Conservation (phyloP, 1,140 invertebrate genomes). For the Schlechtendalia chinensis region DNA sequence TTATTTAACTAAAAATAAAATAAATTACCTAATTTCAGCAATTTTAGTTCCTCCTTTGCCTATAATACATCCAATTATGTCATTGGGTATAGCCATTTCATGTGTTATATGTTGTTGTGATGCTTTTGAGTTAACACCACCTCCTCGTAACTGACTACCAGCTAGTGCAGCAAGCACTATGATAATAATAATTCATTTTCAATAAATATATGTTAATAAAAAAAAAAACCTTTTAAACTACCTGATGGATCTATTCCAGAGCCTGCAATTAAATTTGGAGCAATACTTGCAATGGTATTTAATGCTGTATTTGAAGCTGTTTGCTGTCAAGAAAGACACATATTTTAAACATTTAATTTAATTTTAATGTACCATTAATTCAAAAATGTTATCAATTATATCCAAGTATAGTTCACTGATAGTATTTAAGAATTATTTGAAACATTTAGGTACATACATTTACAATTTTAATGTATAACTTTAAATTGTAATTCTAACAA, state of each 20-base stretch:
- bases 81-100: slow-evolving; percentile 67
- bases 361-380: no score
- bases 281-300: slow-evolving; percentile 43
- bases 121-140: slow-evolving; percentile 36
- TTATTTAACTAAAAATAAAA: background rate
- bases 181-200: background rate
- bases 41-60: slow-evolving; percentile 71
- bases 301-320: slow-evolving; percentile 19
- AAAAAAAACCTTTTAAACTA: background rate
- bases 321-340: slow-evolving; percentile 15
- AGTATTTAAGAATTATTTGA: no score
- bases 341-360: no score
- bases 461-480: background rate
- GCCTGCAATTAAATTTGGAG: slow-evolving; percentile 39
- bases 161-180: slow-evolving; percentile 51
- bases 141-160: slow-evolving; percentile 51
- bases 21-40: slow-evolving; percentile 66
- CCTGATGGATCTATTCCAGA: slow-evolving; percentile 42
- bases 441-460: background rate
- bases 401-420: no score
- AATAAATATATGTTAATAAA: background rate
- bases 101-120: slow-evolving; percentile 62
- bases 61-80: slow-evolving; percentile 67
- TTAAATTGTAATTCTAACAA: background rate
- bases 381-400: no score